Conservation (phyloP, 2,113 vertebrate genomes). For the Phoenicopterus ruber region DNA sequence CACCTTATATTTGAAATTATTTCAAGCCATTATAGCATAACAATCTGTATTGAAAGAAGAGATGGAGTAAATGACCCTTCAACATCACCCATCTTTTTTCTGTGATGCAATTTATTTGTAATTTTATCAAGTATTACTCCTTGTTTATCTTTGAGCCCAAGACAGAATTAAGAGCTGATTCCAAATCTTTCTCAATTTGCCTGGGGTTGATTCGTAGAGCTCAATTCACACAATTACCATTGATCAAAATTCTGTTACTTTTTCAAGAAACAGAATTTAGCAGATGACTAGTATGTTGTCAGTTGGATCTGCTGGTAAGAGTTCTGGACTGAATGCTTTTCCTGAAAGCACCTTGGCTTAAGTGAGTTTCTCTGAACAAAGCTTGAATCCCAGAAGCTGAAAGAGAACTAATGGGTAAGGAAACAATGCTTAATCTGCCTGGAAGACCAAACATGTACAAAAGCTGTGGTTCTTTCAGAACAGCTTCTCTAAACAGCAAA, state of each 20-base stretch:
- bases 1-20: background rate
- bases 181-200: background rate
- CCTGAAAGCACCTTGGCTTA: background rate
- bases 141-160: background rate
- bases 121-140: background rate
- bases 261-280: background rate
- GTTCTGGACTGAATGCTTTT: background rate
- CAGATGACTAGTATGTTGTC: background rate
- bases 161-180: background rate
- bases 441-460: background rate
- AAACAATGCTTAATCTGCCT: background rate
- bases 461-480: conserved; percentile 1
- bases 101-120: background rate
- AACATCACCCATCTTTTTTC: background rate
- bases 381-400: background rate
- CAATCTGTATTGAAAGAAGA: background rate
- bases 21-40: background rate
- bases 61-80: background rate
- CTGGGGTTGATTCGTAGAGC: background rate
- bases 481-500: background rate
- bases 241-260: background rate
- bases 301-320: background rate
- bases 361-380: background rate
- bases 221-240: background rate
- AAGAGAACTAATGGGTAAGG: background rate